phyloP scores from a whole-genome alignment of 2,797 vertebrate genomes.

The Chloroceryle amazona region DNA sequence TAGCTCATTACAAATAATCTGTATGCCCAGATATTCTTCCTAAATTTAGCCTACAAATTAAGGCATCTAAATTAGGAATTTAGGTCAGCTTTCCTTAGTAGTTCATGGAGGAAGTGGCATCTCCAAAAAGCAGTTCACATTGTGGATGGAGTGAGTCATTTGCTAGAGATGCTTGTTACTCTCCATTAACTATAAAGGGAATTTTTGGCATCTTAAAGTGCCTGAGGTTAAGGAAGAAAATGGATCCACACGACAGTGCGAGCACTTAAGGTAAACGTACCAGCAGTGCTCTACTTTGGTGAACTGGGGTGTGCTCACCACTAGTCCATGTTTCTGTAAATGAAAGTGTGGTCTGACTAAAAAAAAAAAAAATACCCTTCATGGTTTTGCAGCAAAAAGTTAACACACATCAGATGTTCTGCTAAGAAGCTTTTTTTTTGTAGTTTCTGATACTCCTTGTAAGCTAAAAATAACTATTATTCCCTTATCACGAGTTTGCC shows the following conservation, averaged over 20 bases:
- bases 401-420: background rate
- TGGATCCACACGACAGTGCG: background rate
- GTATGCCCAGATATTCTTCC: background rate
- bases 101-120: background rate
- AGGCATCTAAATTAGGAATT: background rate
- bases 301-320: background rate
- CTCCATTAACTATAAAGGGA: background rate
- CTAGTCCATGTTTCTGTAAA: background rate
- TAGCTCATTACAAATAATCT: background rate
- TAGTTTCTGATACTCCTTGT: background rate
- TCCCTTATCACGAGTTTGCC: background rate
- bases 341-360: background rate
- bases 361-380: background rate
- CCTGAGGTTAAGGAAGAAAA: constrained; percentile 16
- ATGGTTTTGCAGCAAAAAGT: background rate
- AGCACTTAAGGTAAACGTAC: background rate
- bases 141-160: constrained; percentile 1
- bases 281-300: background rate
- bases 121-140: constrained; percentile 1
- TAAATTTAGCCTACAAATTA: constrained; percentile 1
- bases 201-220: background rate
- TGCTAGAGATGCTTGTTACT: background rate
- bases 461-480: background rate
- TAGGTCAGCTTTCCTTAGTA: background rate
- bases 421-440: background rate